phyloP scores from a whole-genome alignment of 2,113 vertebrate species.

The Meles meles region DNA sequence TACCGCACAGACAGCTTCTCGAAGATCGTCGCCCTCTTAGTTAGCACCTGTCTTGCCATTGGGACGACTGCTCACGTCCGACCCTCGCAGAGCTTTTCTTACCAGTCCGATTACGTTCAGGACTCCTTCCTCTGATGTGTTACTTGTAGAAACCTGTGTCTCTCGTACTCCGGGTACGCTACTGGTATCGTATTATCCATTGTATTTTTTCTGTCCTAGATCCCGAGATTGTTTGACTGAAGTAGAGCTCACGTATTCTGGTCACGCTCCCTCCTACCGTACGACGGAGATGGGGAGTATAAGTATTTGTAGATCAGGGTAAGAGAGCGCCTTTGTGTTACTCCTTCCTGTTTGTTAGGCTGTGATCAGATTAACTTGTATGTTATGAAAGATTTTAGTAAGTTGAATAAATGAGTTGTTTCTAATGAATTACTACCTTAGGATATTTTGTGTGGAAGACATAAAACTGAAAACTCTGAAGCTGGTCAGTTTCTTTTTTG shows the following conservation, averaged over 20 bases:
- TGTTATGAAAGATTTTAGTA: not conserved
- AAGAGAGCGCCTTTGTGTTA: not conserved
- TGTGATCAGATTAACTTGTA: not conserved
- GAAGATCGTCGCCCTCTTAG: fast-evolving
- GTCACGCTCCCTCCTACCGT: not conserved
- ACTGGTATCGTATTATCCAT: not conserved
- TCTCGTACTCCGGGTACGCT: not conserved
- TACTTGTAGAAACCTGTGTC: not conserved
- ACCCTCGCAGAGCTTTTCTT: not conserved
- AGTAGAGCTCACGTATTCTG: not conserved
- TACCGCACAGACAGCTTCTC: too few relatives aligned
- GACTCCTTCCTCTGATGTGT: not conserved
- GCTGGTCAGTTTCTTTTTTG: not conserved
- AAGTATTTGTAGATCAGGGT: not conserved
- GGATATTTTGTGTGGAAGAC: not conserved
- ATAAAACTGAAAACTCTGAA: not conserved
- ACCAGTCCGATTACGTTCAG: not conserved
- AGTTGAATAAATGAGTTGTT: not conserved
- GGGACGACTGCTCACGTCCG: not conserved
- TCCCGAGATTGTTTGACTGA: not conserved
- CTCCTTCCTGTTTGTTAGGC: not conserved
- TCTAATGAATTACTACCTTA: not conserved
- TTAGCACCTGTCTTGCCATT: not conserved
- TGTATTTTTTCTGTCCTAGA: not conserved
- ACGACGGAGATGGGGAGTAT: not conserved